These are phyloP conservation scores for Jordanella pulchra DNA, from an alignment of 2,797 vertebrate genomes.

Conservation along the genomic window DNA sequence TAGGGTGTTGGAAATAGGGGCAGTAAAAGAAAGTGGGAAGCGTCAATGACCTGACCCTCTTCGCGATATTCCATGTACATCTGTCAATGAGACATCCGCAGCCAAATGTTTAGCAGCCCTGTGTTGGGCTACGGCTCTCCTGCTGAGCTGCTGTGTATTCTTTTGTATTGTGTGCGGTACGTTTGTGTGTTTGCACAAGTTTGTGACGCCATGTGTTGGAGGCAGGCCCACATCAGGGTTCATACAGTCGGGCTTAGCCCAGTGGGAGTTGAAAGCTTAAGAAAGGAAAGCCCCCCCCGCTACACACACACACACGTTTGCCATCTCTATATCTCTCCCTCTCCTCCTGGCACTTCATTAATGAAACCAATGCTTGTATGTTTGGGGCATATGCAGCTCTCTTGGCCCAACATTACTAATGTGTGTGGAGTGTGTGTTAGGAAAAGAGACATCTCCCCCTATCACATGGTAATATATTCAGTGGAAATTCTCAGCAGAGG, in stretches of 20 bases:
- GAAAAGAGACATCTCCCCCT: constrained; percentile 76
- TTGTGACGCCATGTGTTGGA: constrained; percentile 73
- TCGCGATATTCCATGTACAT: constrained; percentile 65
- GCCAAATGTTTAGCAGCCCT: constrained; percentile 70
- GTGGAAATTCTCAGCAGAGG: constrained; percentile 72
- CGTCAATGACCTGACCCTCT: constrained; percentile 64
- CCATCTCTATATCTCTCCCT: constrained; percentile 31
- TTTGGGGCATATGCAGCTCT: constrained; percentile 80
- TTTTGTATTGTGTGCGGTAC: constrained; percentile 34
- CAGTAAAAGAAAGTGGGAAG: constrained; percentile 38
- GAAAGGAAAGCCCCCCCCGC: constrained; percentile 81
- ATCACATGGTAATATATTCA: constrained; percentile 82
- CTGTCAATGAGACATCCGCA: constrained; percentile 66
- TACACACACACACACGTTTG: constrained; percentile 21
- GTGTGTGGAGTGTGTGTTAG: constrained; percentile 46
- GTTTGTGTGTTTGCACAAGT: constrained; percentile 24
- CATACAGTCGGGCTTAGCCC: constrained; percentile 76
- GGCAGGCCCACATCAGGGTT: constrained; percentile 78
- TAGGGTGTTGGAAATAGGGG: constrained; percentile 34
- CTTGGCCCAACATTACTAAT: constrained; percentile 66
- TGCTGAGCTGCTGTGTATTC: constrained; percentile 63
- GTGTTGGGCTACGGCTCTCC: constrained; percentile 54
- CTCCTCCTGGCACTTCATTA: constrained; percentile 82
- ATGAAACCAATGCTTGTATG: constrained; percentile 82
- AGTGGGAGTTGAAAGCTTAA: constrained; percentile 84